These are phyloP conservation scores for Exephanes ischioxanthus DNA, from an alignment of 2,888 invertebrate genomes.

Conservation along the genomic window DNA sequence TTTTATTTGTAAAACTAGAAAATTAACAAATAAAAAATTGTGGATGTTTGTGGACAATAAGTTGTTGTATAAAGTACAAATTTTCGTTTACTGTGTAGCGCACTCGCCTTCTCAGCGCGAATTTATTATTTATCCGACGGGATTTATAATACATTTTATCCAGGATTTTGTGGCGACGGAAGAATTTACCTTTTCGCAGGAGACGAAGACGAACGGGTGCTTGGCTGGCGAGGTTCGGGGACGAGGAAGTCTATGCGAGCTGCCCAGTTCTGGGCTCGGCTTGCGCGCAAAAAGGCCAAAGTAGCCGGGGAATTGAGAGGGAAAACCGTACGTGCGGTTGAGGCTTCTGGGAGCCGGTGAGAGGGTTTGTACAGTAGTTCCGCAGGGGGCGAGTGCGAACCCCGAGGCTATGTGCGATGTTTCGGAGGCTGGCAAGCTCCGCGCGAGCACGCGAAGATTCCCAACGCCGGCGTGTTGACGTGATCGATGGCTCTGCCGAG, in stretches of 20 bases:
- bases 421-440: conserved; percentile 47
- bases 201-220: conserved; percentile 32
- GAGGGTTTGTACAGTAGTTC: conserved; percentile 15
- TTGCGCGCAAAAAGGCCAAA: conserved; percentile 2
- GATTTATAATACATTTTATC: conserved; percentile 36
- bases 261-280: neutral
- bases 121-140: conserved; percentile 21
- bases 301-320: conserved; percentile 19
- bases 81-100: no score
- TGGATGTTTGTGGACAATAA: no score
- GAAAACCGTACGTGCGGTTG: conserved; percentile 4
- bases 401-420: conserved; percentile 7
- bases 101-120: neutral
- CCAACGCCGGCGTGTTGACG: conserved; percentile 59
- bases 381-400: conserved; percentile 10
- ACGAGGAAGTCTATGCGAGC: neutral
- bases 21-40: no score
- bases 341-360: conserved; percentile 6
- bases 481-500: conserved; percentile 66
- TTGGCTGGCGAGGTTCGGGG: neutral
- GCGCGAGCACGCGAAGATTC: conserved; percentile 48
- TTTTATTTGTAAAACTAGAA: no score
- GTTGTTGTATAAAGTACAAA: no score
- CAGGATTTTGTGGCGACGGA: conserved; percentile 1
- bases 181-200: conserved; percentile 27